These are phyloP conservation scores for Xenopus petersii DNA, from an alignment of 2,797 vertebrate genomes.

Conservation along the genomic window DNA sequence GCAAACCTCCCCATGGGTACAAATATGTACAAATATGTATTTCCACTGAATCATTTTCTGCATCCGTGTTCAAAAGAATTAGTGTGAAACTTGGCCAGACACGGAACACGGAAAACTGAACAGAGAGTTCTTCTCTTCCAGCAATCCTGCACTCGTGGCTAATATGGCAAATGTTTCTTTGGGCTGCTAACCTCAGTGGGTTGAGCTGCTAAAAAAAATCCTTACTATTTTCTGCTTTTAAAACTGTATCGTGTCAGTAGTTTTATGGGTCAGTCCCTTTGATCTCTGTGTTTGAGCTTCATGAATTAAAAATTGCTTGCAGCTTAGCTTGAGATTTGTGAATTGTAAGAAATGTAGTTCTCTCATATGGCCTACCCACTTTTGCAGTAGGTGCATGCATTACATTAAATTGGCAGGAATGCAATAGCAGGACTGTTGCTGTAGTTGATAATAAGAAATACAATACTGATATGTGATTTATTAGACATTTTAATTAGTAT, in stretches of 20 bases:
- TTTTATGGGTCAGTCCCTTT: too few species aligned
- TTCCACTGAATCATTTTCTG: constrained; percentile 8
- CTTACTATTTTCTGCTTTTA: not conserved
- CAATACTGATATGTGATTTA: too few species aligned
- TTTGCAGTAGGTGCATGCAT: too few species aligned
- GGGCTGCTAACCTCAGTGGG: not conserved
- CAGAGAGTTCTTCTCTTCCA: not conserved
- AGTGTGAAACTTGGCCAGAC: constrained; percentile 1
- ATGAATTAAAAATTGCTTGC: too few species aligned
- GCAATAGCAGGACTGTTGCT: too few species aligned
- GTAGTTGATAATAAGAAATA: too few species aligned
- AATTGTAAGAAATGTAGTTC: too few species aligned
- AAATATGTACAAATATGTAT: constrained; percentile 36
- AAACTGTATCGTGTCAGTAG: not conserved
- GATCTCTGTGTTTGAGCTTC: too few species aligned
- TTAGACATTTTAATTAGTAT: too few species aligned
- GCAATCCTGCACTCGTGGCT: not conserved
- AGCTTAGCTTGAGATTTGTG: too few species aligned
- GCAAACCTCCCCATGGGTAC: constrained; percentile 34
- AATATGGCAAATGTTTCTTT: not conserved
- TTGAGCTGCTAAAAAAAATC: not conserved
- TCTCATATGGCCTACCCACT: too few species aligned
- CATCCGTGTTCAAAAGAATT: constrained; percentile 11
- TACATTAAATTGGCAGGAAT: too few species aligned
- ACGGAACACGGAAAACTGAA: not conserved